These are phyloP conservation scores for Heliangelus exortis DNA, from an alignment of 2,797 vertebrate genomes.

Conservation along the genomic window DNA sequence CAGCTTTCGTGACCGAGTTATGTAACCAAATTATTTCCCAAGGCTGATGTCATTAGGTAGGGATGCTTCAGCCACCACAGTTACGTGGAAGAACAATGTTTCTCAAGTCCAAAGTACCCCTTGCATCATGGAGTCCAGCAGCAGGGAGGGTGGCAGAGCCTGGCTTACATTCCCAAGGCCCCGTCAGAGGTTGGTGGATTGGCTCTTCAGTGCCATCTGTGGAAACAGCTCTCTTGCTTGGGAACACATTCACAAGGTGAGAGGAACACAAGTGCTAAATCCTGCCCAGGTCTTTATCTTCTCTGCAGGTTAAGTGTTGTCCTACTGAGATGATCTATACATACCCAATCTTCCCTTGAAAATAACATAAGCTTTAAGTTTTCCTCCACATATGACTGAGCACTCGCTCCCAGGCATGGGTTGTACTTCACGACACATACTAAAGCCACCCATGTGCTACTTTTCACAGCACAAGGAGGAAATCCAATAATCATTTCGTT, in stretches of 20 bases:
- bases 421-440: fast-evolving
- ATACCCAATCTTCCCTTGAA: not conserved
- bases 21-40: fast-evolving
- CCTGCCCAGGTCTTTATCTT: not conserved
- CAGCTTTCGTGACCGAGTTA: fast-evolving
- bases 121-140: not conserved
- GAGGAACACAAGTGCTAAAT: not conserved
- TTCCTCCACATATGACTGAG: not conserved
- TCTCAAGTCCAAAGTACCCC: not conserved
- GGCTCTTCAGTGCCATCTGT: fast-evolving
- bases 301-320: fast-evolving
- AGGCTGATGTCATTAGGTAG: not conserved
- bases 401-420: fast-evolving
- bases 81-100: fast-evolving
- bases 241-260: fast-evolving
- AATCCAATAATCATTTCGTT: fast-evolving
- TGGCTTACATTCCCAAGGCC: fast-evolving
- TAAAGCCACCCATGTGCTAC: fast-evolving
- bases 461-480: not conserved
- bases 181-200: fast-evolving
- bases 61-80: not conserved
- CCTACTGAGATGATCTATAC: fast-evolving
- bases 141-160: not conserved
- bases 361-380: not conserved
- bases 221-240: fast-evolving